Percentiles rank a stretch among this genome's conserved stretches.
Evolutionary conservation across 2,113 vertebrate genomes (phyloP).

Genomic region (Tachysurus fulvidraco): DNA sequence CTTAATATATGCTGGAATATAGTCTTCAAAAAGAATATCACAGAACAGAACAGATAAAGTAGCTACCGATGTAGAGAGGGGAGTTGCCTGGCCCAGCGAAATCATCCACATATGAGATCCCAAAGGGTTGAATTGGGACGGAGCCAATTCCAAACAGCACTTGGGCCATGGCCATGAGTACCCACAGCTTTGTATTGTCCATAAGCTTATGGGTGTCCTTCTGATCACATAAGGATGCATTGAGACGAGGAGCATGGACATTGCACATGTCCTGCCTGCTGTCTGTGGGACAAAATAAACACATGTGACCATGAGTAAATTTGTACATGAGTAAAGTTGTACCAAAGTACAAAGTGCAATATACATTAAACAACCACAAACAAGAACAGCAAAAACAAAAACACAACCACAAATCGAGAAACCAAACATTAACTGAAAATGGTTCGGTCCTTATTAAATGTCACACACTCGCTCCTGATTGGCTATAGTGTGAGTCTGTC

Average conservation of each 20-base stretch:
- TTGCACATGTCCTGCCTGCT: constrained; percentile 67
- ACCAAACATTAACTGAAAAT: not conserved
- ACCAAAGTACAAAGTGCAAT: not conserved
- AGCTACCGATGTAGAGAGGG: constrained; percentile 87
- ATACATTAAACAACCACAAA: not conserved
- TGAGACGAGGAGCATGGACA: constrained; percentile 29
- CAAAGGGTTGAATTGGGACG: constrained; percentile 94
- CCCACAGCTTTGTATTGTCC: constrained; percentile 82
- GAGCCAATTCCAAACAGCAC: constrained; percentile 89
- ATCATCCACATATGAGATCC: constrained; percentile 94
- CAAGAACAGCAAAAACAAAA: not conserved
- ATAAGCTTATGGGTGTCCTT: constrained; percentile 58
- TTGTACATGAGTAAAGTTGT: not conserved
- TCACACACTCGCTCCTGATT: not conserved
- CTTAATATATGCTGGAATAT: not conserved
- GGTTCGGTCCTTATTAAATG: not conserved
- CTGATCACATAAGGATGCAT: constrained; percentile 59
- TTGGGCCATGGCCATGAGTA: constrained; percentile 87
- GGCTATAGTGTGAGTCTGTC: not conserved
- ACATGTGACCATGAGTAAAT: not conserved
- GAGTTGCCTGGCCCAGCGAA: constrained; percentile 87
- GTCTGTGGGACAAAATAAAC: constrained; percentile 48
- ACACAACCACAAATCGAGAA: not conserved
- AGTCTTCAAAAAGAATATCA: not conserved
- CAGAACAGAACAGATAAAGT: constrained; percentile 8